Base-by-base conservation (phyloP, 2,888 invertebrate genomes). In the Liodrosophila aerea region DNA sequence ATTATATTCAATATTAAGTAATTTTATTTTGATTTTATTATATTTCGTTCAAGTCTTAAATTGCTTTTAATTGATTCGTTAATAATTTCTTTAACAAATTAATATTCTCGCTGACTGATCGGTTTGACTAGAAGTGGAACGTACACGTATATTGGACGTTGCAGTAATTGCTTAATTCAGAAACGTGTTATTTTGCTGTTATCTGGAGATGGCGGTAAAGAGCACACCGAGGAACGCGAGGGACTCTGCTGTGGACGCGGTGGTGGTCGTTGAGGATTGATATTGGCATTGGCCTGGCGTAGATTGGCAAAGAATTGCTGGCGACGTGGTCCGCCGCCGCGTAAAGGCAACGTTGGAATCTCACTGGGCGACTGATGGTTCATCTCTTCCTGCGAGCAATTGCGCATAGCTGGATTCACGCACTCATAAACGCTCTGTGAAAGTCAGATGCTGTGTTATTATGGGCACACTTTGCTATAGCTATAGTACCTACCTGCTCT, bases 391-490 rank as follows among this genome's bases (percentile, higher is more conserved):
- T 90, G 88, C 2, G 89, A 83, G 31, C 88, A 89, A 53, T 89
- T 87, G 1, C 90, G 87, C 90, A 90, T 90, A 47, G 92, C 91
- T 46, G 92, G 90, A 83, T 92, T 92, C 0, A 92, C 92, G 73
- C 92, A 92, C 85, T 92, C 92, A 63, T 92, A 92, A 40, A 92
- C 91, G 36, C 92, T 92, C 92, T 92, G 69, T 22, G 29, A 46
- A 2, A 1, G 2, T 0, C 0, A 7, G 12, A 1, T 27, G 4
- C 15, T 7, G 5, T 9, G 3, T 15, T 4, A 8, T 30, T 2
- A 7, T 9, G 15, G 8, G n/a, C 3, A 33, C 7, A 27, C n/a
- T 1, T 1, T 7, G 1, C 5, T 1, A 5, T 1, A 7, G 8
- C 8, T 12, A 12, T 1, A 9, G 9, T 1, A 39, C 76, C 46